Evolutionary conservation across 2,888 invertebrate species (phyloP).

Genomic region (Tubulanus polymorphus): DNA sequence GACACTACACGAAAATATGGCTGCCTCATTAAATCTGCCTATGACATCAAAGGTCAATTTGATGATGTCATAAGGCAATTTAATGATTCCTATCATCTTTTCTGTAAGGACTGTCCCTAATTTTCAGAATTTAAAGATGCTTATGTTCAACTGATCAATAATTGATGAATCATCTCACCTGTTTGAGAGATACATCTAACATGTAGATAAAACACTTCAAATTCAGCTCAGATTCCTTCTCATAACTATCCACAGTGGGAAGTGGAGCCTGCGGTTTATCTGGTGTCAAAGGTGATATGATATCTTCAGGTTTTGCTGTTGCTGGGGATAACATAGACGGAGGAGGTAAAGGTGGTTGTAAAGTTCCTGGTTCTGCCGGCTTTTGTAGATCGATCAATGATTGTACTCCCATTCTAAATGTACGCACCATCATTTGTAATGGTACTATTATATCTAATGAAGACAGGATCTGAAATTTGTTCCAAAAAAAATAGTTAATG

Average conservation of each 20-base stretch:
- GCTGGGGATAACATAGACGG: slow-evolving; percentile 35
- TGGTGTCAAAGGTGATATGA: slow-evolving; percentile 7
- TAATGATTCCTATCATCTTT: no score
- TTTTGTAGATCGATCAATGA: slow-evolving; percentile 37
- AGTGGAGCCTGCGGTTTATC: neutral
- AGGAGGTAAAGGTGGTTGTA: slow-evolving; percentile 24
- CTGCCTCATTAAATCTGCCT: no score
- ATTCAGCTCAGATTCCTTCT: slow-evolving; percentile 58
- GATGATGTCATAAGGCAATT: no score
- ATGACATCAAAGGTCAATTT: no score
- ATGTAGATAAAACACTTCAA: slow-evolving; percentile 94
- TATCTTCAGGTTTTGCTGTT: no score
- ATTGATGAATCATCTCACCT: no score
- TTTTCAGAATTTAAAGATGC: no score
- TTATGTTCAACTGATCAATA: no score
- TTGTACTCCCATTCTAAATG: slow-evolving; percentile 83
- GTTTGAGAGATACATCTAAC: slow-evolving; percentile 91
- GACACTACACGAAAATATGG: no score
- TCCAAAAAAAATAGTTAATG: slow-evolving; percentile 1
- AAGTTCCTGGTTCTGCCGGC: slow-evolving; percentile 20
- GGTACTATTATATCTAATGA: slow-evolving; percentile 87
- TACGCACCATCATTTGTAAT: slow-evolving; percentile 76
- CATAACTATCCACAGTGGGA: slow-evolving; percentile 16
- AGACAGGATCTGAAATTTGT: slow-evolving; percentile 63
- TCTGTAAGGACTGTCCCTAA: no score